These are phyloP conservation scores for Pheucticus melanocephalus DNA, from an alignment of 2,113 vertebrate species.

Conservation along the genomic window DNA sequence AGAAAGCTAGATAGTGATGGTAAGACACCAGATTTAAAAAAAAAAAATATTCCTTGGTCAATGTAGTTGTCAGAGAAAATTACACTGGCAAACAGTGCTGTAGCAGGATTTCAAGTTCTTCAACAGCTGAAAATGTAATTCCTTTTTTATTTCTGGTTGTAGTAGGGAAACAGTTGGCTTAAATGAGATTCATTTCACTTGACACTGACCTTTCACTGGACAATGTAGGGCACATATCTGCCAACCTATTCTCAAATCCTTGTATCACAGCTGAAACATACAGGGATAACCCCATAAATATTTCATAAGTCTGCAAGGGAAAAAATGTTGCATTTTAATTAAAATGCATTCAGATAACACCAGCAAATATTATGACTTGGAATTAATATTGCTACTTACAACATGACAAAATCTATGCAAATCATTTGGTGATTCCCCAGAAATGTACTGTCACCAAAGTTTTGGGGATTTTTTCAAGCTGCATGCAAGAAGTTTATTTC, in stretches of 20 bases:
- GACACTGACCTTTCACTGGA: neutral
- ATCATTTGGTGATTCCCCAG: neutral
- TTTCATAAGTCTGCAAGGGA: neutral
- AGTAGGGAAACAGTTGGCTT: neutral
- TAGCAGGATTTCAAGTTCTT: neutral
- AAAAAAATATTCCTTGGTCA: neutral
- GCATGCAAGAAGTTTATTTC: neutral
- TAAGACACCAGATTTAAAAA: neutral
- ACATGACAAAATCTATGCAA: neutral
- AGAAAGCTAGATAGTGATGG: neutral
- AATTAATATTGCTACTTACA: neutral
- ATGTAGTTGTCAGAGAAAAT: neutral
- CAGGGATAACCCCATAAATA: neutral
- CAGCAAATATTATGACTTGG: neutral
- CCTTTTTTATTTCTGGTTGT: neutral
- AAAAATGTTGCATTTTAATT: neutral
- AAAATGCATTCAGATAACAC: neutral
- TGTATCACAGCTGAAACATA: neutral
- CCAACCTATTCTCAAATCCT: neutral
- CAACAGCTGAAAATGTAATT: neutral
- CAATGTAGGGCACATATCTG: neutral
- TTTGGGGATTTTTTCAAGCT: neutral
- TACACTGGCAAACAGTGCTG: neutral
- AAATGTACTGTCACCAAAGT: neutral
- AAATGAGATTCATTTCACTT: neutral